A percentile compares a stretch with the other conserved stretches of the same genome.
Evolutionary conservation across 2,888 invertebrate species (phyloP).

Genomic region (Trissolcus japonicus): DNA sequence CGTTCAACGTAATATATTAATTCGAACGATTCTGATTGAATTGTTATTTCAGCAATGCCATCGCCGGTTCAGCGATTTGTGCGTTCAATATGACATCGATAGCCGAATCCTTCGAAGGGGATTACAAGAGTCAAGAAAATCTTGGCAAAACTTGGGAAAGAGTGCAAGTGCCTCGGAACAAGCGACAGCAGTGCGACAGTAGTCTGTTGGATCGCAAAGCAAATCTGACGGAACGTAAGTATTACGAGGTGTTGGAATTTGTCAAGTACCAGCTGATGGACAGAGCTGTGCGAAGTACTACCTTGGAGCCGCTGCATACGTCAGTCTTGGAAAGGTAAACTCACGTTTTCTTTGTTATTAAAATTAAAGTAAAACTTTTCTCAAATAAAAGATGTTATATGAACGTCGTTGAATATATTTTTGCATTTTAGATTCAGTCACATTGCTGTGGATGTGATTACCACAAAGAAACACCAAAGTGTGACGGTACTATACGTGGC

Average conservation of each 20-base stretch:
- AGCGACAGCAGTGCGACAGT: conserved; percentile 76
- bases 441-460: conserved; percentile 88
- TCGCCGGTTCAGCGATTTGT: conserved; percentile 94
- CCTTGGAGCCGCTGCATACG: conserved; percentile 83
- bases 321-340: conserved; percentile 81
- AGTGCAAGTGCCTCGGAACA: conserved; percentile 74
- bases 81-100: conserved; percentile 91
- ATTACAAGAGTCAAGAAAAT: conserved; percentile 89
- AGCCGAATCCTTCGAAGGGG: conserved; percentile 87
- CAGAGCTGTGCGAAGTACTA: conserved; percentile 86
- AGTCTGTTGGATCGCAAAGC: conserved; percentile 45
- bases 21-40: not conserved
- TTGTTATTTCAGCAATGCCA: conserved; percentile 82
- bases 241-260: conserved; percentile 69
- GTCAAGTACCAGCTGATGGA: conserved; percentile 92
- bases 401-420: not conserved
- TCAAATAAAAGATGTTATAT: not conserved
- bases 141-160: conserved; percentile 88
- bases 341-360: not conserved
- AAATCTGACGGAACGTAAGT: conserved; percentile 43
- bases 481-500: conserved; percentile 90
- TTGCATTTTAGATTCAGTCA: conserved; percentile 79
- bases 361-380: not conserved
- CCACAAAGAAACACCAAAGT: conserved; percentile 83
- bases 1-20: too few relatives aligned